phyloP scores from a whole-genome alignment of 2,888 invertebrate genomes.

The Malthinus seriepunctatus region DNA sequence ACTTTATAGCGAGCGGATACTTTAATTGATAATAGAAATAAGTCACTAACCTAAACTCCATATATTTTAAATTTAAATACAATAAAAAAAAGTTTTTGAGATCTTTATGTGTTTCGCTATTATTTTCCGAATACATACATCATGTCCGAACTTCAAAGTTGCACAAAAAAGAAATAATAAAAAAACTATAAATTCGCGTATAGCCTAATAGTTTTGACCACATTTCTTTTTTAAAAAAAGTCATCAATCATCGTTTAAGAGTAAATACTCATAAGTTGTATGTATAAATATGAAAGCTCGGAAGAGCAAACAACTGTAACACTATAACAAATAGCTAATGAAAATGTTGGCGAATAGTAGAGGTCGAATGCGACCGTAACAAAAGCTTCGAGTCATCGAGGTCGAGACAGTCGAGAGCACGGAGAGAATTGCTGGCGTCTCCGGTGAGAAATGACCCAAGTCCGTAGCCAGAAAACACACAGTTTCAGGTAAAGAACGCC shows the following conservation, averaged over 20 bases:
- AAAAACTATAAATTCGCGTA: constrained; percentile 12
- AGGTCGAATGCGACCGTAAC: constrained; percentile 44
- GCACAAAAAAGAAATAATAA: neutral
- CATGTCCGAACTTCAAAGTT: too few species aligned
- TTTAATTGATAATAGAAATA: neutral
- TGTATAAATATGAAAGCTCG: constrained; percentile 15
- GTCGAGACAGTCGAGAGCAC: constrained; percentile 42
- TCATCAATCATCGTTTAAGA: constrained; percentile 23
- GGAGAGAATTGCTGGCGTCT: constrained; percentile 49
- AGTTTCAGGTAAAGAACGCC: constrained; percentile 41
- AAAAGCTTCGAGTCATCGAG: constrained; percentile 44
- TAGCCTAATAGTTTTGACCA: constrained; percentile 12
- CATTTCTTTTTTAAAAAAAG: constrained; percentile 21
- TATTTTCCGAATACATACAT: too few species aligned
- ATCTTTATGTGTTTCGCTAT: too few species aligned
- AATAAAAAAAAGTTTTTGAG: too few species aligned
- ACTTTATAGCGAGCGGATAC: neutral
- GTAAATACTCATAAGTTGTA: constrained; percentile 25
- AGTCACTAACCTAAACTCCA: neutral
- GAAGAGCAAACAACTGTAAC: constrained; percentile 34
- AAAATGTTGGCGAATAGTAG: constrained; percentile 49
- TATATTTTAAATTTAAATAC: too few species aligned
- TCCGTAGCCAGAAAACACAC: constrained; percentile 34
- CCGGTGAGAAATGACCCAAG: constrained; percentile 52
- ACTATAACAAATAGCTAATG: constrained; percentile 53